phyloP scores from a whole-genome alignment of 2,113 vertebrate genomes.

The Colaptes auratus region DNA sequence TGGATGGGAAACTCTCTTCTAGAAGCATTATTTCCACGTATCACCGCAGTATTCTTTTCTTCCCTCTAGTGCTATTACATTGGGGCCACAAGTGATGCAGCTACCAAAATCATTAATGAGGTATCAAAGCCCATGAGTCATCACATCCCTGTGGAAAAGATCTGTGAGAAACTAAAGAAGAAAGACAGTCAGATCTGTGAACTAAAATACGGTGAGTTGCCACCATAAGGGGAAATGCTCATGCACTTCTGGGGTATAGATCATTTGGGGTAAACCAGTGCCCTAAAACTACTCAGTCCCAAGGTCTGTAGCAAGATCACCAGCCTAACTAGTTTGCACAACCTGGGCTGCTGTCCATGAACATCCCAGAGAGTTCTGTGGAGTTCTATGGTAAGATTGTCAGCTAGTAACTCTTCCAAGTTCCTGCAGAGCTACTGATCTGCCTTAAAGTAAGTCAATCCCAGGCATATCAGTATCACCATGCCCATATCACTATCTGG shows the following conservation, averaged over 20 bases:
- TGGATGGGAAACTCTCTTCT: background rate
- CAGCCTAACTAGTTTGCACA: background rate
- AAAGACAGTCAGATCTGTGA: conserved; percentile 98
- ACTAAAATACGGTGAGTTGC: conserved; percentile 90
- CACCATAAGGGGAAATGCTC: background rate
- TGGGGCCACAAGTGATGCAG: conserved; percentile 93
- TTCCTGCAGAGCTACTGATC: background rate
- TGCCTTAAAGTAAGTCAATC: background rate
- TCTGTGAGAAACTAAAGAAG: conserved; percentile 98
- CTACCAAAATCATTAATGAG: conserved; percentile 96
- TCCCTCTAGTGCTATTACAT: conserved; percentile 93
- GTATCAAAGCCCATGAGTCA: conserved; percentile 93
- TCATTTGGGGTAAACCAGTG: background rate
- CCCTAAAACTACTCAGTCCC: background rate
- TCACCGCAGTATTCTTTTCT: background rate
- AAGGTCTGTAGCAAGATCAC: background rate
- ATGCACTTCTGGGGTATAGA: background rate
- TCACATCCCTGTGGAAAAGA: conserved; percentile 92
- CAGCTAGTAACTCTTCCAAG: background rate
- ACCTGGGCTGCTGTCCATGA: background rate
- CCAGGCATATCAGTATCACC: background rate
- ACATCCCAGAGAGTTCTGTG: background rate
- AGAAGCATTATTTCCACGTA: background rate
- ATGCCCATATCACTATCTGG: fast-evolving
- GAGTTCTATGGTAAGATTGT: background rate